Base-by-base conservation (phyloP, 1,140 invertebrate species). In the Brachionus calyciflorus region DNA sequence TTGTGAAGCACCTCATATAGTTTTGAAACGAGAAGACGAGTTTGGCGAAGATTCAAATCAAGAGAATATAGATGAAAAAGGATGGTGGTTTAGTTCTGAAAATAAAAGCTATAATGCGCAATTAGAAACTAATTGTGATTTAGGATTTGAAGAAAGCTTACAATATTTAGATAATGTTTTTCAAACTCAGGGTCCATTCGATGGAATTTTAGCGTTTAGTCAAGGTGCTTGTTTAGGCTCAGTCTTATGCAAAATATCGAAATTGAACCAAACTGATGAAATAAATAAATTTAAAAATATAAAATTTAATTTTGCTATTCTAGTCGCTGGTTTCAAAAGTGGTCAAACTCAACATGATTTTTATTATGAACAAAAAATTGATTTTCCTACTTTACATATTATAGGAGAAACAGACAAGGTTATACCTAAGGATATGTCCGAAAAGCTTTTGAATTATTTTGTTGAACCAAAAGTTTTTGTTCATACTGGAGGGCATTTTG, bases 301-400 rank as follows among this genome's bases (percentile, higher is more conserved):
- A 12, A 49, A 24, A 57, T 76, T 76, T 30, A 55, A 55, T 19
- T 77, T 77, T 68, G 76, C 51, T 17, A 77, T 77, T 46, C 24
- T 77, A 17, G 76, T 77, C 3, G 55, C 76, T 65, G 53, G 55
- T 5, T 77, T 77, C 30, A 77, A 77, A 77, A 77, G 76, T 63
- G 41, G 76, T 14, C 76, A 65, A 30, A 44, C 30, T 37, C 41
- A 48, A 24, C 53, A 77, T 40, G 1, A 33, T 33, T 48, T 3
- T 28, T 46, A 24, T 14, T 63, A 37, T 63, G 10, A 77, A 40
- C 3, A 77, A 33, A 55, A 55, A 49, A 51, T 77, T 7, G 12
- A 65, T 28, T 14, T 77, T 5, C 76, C 76, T 12, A 63, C 30
- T 49, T 37, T 77, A 33, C 76, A 77, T 53, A 30, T 77, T 19